Evolutionary conservation across 2,888 invertebrate species (phyloP), one percentile per base, ranked within the genome.

Genomic region (Endotricha flammealis): DNA sequence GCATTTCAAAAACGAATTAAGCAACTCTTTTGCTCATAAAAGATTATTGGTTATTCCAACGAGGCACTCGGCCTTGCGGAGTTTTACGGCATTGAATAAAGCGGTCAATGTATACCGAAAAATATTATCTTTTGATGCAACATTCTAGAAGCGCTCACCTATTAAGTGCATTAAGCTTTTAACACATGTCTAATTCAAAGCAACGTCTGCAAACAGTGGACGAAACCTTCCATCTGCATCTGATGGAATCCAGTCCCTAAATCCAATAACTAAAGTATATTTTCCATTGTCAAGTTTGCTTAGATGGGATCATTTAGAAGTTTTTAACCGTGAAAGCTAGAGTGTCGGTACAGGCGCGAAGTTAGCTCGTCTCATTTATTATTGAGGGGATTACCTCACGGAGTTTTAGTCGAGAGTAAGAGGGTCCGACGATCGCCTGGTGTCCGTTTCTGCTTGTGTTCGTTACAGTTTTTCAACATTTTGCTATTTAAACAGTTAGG

Each of bases 341-440:
- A 70, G 79, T 78, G 81, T 75, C 66, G 69, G 77, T 63, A 58
- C 59, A 62, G 70, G 78, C 72, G 74, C 63, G 69, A 82, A 83
- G 81, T 82, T 79, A 66, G 76, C 69, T 73, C 76, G 68, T 75
- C 79, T 80, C 79, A 82, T 87, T 77, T 86, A 86, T 83, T 85
- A 86, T 86, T 86, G 72, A 86, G 59, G 57, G 66, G 65, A 76
- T 79, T 73, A 69, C 75, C 65, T 64, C 59, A 52, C 62, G 57
- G 61, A 66, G 61, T 62, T 63, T 43, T 28, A 50, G 46, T 36
- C 44, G 50, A 56, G 52, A 32, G 40, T 44, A 49, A 56, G 52
- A 32, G 40, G 50, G 44, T 46, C 48, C 48, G 50, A 39, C 45
- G 27, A 27, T 27, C 27, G 27, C 12, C 12, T 12, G 27, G 27